Base-by-base conservation (phyloP, 2,113 vertebrate species). In the Mormoops blainvillei region DNA sequence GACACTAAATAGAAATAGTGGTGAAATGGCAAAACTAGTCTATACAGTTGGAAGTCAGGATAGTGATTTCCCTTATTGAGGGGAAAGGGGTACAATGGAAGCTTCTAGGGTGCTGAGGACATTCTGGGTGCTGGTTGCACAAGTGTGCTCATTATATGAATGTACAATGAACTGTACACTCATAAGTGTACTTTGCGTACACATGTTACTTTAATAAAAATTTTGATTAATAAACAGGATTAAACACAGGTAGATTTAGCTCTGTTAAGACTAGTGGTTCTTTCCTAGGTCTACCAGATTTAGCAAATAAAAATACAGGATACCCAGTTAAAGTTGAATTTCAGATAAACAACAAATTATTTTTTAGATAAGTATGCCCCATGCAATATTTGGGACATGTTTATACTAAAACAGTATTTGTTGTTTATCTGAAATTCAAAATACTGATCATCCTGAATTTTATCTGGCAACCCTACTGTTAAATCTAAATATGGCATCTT, bases 401-500 rank as follows among this genome's bases (percentile, higher is more conserved):
- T 83, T 93, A 77, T 82, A 71, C 76, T 91, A 65, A 87, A 82
- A 81, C 74, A 70, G 13, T 82, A 70, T 90, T 77, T 14, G 52
- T 82, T 87, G 43, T 63, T 90, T 87, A 71, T 65, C 33, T 95
- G 76, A 87, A 91, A 87, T 87, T 77, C 12, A 87, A 87, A 81
- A 77, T 77, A 91, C 13, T 54, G 7, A 20, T 50, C n/a, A 77
- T 63, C 54, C 24, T 84, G 4, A 52, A 83, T 84, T 84, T 84
- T 63, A 87, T 84, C 70, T 88, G 36, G 19, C 45, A 95, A 93
- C 48, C 20, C 7, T 85, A n/a, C 80, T 45, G 38, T 84, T 94
- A 76, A 89, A 65, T 74, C 31, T 88, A 61, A 74, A 63, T 50
- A 74, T 87, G 11, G 88, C 48, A 67, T 50, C 33, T 76, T 89